Percentiles rank a stretch among this genome's conserved stretches.
These are phyloP conservation scores for Eupeodes latifasciatus DNA, from an alignment of 2,888 invertebrate species.

Conservation along the genomic window DNA sequence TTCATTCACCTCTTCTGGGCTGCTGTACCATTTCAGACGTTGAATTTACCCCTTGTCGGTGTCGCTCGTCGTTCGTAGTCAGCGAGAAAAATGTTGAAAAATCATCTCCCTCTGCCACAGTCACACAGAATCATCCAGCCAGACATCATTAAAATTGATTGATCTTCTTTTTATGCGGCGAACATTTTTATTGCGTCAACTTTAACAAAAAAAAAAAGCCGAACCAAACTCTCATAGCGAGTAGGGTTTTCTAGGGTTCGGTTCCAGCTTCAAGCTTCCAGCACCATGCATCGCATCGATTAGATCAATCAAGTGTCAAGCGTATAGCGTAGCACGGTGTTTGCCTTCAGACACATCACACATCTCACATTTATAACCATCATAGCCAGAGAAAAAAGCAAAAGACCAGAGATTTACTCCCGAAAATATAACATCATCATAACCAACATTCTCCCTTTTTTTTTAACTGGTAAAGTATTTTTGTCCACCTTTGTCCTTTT, in stretches of 20 bases:
- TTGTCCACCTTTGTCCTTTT: slow-evolving; percentile 29
- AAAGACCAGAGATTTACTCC: neutral
- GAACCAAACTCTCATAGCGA: neutral
- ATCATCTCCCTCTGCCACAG: too few relatives aligned
- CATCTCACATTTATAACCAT: slow-evolving; percentile 57
- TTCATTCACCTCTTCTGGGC: slow-evolving; percentile 17
- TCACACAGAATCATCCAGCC: slow-evolving; percentile 37
- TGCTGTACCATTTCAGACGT: neutral
- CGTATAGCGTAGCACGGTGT: slow-evolving; percentile 31
- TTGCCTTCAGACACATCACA: slow-evolving; percentile 38
- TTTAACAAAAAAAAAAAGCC: neutral
- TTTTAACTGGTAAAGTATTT: neutral
- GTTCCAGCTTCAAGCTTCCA: neutral
- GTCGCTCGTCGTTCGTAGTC: neutral
- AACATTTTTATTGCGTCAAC: slow-evolving; percentile 57
- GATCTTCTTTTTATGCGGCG: slow-evolving; percentile 62
- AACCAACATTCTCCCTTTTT: neutral
- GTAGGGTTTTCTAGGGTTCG: neutral
- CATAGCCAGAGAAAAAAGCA: slow-evolving; percentile 17
- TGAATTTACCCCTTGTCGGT: neutral
- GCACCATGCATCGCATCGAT: slow-evolving; percentile 44
- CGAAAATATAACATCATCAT: slow-evolving; percentile 13
- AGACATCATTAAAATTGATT: slow-evolving; percentile 75
- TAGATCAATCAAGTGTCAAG: slow-evolving; percentile 70
- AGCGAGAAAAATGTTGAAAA: neutral